Evolutionary conservation across 2,797 vertebrate species (phyloP).

Genomic region (Kryptolebias ocellatus): DNA sequence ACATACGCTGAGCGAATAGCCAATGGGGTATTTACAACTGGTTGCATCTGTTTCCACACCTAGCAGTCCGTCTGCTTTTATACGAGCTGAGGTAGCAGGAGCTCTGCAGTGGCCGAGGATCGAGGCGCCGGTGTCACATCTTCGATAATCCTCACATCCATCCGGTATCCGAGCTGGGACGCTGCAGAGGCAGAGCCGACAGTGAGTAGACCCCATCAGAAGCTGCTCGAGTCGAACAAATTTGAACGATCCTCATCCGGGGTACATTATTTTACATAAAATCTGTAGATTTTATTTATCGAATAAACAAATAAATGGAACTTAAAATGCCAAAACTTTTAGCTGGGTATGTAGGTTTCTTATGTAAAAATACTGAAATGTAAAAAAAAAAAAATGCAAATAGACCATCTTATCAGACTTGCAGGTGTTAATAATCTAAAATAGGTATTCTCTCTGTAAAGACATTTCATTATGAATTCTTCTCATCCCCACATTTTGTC

Average conservation of each 20-base stretch:
- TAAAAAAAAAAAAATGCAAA: too few species aligned
- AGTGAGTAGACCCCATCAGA: background rate
- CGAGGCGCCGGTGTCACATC: slow-evolving; percentile 12
- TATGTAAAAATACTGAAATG: too few species aligned
- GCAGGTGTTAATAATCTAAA: too few species aligned
- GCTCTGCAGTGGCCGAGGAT: slow-evolving; percentile 14
- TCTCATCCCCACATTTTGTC: too few species aligned
- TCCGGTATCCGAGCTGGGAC: background rate
- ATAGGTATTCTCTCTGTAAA: too few species aligned
- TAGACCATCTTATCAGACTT: too few species aligned
- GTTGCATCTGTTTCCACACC: slow-evolving; percentile 82
- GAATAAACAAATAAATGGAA: background rate
- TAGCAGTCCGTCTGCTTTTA: slow-evolving; percentile 78
- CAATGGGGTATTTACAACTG: slow-evolving; percentile 81
- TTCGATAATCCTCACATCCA: background rate
- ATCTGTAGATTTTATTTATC: too few species aligned
- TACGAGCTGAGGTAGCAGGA: slow-evolving; percentile 32
- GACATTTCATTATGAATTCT: too few species aligned
- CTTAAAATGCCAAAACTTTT: too few species aligned
- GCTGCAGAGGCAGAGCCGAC: background rate
- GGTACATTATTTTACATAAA: too few species aligned
- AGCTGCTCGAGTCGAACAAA: background rate
- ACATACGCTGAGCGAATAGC: slow-evolving; percentile 85
- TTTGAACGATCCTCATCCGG: too few species aligned
- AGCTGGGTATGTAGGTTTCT: too few species aligned